phyloP scores from a whole-genome alignment of 2,888 invertebrate genomes.

The Drosophila kokeensis region DNA sequence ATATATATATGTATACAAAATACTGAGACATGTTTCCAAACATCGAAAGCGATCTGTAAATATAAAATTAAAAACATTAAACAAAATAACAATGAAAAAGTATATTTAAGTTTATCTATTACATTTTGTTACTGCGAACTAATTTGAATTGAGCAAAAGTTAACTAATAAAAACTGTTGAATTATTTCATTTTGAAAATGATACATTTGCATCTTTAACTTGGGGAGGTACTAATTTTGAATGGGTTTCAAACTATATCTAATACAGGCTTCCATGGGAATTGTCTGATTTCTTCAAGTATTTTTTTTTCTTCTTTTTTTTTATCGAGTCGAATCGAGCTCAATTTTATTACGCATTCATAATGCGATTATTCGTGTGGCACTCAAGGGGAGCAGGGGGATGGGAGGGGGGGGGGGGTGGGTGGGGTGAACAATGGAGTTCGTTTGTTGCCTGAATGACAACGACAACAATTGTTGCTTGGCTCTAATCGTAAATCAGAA shows the following conservation, averaged over 20 bases:
- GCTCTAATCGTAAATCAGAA: slow-evolving; percentile 70
- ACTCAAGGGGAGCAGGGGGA: background rate
- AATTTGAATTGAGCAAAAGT: slow-evolving; percentile 61
- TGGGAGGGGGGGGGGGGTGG: fast-evolving
- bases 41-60: slow-evolving; percentile 50
- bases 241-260: background rate
- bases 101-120: slow-evolving; percentile 37
- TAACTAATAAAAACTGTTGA: slow-evolving; percentile 72
- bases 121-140: slow-evolving; percentile 69
- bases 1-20: slow-evolving; percentile 8
- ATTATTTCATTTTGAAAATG: slow-evolving; percentile 74
- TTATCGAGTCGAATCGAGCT: slow-evolving; percentile 17
- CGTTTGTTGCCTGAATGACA: slow-evolving; percentile 49
- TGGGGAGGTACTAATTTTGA: background rate
- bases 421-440: slow-evolving; percentile 52
- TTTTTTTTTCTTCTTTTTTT: slow-evolving; percentile 7
- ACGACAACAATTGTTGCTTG: slow-evolving; percentile 57
- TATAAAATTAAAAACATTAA: slow-evolving; percentile 13
- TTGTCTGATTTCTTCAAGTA: slow-evolving; percentile 9
- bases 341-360: slow-evolving; percentile 49
- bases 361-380: slow-evolving; percentile 36
- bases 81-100: slow-evolving; percentile 36
- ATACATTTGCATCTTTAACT: slow-evolving; percentile 10
- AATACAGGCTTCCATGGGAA: background rate
- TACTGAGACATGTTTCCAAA: slow-evolving; percentile 33